Conservation (phyloP, 2,113 vertebrate species). For the Coracopsis vasa region DNA sequence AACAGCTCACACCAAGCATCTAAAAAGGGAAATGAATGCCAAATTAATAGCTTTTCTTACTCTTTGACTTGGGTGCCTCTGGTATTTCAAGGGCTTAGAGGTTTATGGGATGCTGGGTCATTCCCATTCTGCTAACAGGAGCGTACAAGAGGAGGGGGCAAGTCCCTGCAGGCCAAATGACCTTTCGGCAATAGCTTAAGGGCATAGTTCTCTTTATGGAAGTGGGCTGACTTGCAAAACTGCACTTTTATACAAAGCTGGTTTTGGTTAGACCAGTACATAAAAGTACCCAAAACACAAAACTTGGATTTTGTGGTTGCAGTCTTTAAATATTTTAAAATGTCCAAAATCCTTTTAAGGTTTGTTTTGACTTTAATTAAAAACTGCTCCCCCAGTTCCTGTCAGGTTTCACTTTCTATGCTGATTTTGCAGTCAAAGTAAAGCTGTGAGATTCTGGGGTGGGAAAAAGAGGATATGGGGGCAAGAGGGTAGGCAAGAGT, state of each 20-base stretch:
- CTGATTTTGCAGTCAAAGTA: constrained; percentile 1
- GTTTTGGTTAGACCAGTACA: constrained; percentile 64
- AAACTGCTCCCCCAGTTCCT: not conserved
- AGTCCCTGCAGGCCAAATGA: constrained; percentile 40
- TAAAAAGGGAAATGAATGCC: not conserved
- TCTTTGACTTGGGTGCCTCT: not conserved
- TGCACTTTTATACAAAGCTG: constrained; percentile 66
- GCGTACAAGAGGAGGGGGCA: not conserved
- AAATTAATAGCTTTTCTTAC: constrained; percentile 10
- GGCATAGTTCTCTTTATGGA: constrained; percentile 63
- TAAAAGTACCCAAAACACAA: constrained; percentile 62
- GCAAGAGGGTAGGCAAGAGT: not conserved
- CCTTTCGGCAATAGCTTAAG: constrained; percentile 33
- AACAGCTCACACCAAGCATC: not conserved
- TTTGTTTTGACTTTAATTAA: not conserved
- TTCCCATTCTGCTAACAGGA: constrained; percentile 21
- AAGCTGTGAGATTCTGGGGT: not conserved
- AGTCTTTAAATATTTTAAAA: constrained; percentile 53
- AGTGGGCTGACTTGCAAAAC: constrained; percentile 57
- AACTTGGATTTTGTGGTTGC: constrained; percentile 70
- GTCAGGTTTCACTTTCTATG: not conserved
- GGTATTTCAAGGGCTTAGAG: constrained; percentile 6
- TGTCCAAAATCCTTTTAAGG: constrained; percentile 17
- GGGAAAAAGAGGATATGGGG: not conserved
- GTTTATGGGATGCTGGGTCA: constrained; percentile 10